Conservation (phyloP, 2,888 invertebrate species). For the Chrysolina americana region DNA sequence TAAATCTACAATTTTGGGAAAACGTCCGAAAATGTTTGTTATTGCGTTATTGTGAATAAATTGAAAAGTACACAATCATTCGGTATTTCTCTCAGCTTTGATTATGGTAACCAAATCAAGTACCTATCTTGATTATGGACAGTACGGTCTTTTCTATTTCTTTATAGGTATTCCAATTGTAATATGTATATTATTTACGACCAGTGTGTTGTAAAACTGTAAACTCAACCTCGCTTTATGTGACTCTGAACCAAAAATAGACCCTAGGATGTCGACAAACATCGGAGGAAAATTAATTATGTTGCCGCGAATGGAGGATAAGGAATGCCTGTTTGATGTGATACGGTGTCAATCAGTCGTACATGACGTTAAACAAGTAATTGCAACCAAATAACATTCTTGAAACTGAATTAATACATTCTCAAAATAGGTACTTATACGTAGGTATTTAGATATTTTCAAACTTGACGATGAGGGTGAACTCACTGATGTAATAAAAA, state of each 20-base stretch:
- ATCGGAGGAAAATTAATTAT: slow-evolving; percentile 6
- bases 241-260: slow-evolving; percentile 23
- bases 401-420: neutral
- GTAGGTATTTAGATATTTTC: too few species aligned
- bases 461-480: too few species aligned
- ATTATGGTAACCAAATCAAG: too few species aligned
- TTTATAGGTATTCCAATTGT: neutral
- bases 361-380: neutral
- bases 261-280: slow-evolving; percentile 8
- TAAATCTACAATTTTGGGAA: neutral
- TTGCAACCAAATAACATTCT: neutral
- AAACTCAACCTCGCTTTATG: slow-evolving; percentile 10
- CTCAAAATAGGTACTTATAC: too few species aligned
- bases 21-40: neutral
- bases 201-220: slow-evolving; percentile 11
- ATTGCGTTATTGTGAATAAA: neutral
- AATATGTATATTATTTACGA: neutral
- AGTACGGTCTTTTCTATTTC: too few species aligned
- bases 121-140: too few species aligned
- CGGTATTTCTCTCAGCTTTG: too few species aligned
- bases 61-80: neutral
- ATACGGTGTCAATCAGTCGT: neutral
- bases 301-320: slow-evolving; percentile 1
- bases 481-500: too few species aligned
- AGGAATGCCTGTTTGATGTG: slow-evolving; percentile 12